A percentile compares a stretch with the other conserved stretches of the same genome.
phyloP scores from a whole-genome alignment of 2,888 invertebrate species.

The Tortricodes alternella region DNA sequence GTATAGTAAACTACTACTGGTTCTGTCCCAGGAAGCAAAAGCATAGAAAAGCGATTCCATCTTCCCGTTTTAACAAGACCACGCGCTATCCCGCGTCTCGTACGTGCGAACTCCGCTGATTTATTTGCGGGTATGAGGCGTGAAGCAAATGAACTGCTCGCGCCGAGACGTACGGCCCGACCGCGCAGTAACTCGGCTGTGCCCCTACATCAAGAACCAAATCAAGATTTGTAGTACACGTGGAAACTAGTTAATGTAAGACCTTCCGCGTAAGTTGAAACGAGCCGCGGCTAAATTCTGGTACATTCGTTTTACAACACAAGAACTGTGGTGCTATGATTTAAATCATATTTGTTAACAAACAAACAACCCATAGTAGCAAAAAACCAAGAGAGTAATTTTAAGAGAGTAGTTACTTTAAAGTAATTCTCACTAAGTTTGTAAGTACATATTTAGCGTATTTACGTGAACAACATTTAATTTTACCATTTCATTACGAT shows the following conservation, averaged over 20 bases:
- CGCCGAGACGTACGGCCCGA: constrained; percentile 70
- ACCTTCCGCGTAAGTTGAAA: not conserved
- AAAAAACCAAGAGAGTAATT: no score
- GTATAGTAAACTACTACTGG: no score
- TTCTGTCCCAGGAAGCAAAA: no score
- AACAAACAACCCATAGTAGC: no score
- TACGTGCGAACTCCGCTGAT: constrained; percentile 64
- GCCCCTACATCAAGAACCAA: constrained; percentile 45
- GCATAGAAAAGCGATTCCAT: no score
- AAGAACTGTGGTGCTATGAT: no score
- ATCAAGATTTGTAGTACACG: constrained; percentile 29
- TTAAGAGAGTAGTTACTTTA: no score
- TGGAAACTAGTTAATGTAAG: constrained; percentile 18
- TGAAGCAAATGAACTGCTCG: constrained; percentile 78
- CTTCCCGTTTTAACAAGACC: not conserved
- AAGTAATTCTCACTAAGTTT: no score
- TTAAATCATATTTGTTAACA: no score
- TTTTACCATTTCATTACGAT: no score
- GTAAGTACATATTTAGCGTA: no score
- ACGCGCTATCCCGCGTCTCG: constrained; percentile 39
- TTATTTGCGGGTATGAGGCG: constrained; percentile 80
- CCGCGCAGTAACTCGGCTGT: constrained; percentile 57
- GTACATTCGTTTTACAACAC: not conserved
- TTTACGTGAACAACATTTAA: no score
- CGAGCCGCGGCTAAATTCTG: not conserved